A percentile compares a stretch with the other conserved stretches of the same genome.
Conservation (phyloP, 2,888 invertebrate species). For the Lasius fuliginosus region DNA sequence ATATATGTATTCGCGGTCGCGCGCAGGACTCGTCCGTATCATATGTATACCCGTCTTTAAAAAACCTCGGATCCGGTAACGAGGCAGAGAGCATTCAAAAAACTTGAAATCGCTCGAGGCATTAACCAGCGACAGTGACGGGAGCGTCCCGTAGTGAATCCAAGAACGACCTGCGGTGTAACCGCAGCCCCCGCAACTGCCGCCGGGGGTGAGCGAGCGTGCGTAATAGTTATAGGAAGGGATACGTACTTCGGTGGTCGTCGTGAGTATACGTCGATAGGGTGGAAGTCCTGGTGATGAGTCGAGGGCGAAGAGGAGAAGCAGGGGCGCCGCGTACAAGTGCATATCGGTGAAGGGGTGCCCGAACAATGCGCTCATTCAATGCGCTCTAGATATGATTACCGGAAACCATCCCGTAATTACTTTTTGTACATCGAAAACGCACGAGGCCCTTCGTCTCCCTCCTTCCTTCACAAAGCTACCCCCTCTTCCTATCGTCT, state of each 20-base stretch:
- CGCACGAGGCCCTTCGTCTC: constrained; percentile 64
- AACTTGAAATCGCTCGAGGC: constrained; percentile 50
- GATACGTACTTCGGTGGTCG: constrained; percentile 30
- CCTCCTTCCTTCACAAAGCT: constrained; percentile 44
- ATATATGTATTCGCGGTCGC: background rate
- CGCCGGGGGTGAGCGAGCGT: constrained; percentile 27
- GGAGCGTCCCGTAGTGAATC: constrained; percentile 71
- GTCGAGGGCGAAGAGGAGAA: constrained; percentile 32
- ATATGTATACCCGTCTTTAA: background rate
- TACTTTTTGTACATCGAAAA: constrained; percentile 85
- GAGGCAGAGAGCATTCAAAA: constrained; percentile 20
- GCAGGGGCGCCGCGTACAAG: constrained; percentile 78
- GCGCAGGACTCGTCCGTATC: background rate
- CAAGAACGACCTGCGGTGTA: constrained; percentile 67
- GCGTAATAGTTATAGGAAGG: constrained; percentile 60
- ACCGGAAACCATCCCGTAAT: constrained; percentile 86
- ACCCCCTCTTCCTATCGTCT: constrained; percentile 6
- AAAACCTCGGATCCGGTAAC: constrained; percentile 28
- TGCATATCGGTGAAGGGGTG: constrained; percentile 84
- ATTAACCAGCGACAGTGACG: constrained; percentile 46
- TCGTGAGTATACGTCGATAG: constrained; percentile 57
- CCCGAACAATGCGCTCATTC: constrained; percentile 85
- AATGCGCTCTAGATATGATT: constrained; percentile 86
- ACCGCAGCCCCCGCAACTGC: constrained; percentile 58
- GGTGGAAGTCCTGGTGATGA: constrained; percentile 61